A percentile compares a stretch with the other conserved stretches of the same genome.
These are phyloP conservation scores for Uropetala carovei DNA, from an alignment of 2,888 invertebrate species.

Conservation along the genomic window DNA sequence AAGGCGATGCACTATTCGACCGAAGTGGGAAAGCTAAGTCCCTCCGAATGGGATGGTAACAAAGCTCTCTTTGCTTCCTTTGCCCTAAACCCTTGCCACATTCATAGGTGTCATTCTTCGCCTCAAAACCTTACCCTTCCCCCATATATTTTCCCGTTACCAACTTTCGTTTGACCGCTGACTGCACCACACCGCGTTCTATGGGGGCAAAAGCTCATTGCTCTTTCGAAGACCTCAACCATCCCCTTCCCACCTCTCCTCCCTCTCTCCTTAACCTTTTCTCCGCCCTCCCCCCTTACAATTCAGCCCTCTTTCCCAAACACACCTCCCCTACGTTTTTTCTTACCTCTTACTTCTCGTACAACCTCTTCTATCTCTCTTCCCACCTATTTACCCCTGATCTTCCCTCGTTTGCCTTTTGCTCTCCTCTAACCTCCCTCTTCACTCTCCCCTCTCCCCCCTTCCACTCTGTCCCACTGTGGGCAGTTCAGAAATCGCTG, in stretches of 20 bases:
- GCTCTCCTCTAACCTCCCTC: neutral
- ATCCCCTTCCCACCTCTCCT: neutral
- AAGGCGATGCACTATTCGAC: no score
- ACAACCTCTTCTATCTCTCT: neutral
- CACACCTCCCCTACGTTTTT: neutral
- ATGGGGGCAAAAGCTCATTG: neutral
- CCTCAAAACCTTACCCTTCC: neutral
- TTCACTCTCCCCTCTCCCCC: neutral
- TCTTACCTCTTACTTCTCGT: neutral
- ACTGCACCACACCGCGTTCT: neutral
- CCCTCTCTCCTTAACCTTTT: neutral
- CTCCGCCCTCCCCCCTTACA: neutral
- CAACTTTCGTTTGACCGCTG: neutral
- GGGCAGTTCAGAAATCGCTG: neutral
- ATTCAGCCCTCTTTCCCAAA: neutral
- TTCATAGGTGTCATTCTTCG: constrained; percentile 4
- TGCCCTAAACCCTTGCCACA: neutral
- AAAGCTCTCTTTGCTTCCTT: no score
- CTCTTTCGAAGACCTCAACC: no score
- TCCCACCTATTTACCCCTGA: neutral
- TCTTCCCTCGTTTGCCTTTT: neutral
- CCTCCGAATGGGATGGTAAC: no score
- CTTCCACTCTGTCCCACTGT: neutral
- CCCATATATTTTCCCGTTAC: neutral
- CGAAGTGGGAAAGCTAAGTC: no score